Base-by-base conservation (phyloP, 30 jellyfish, hydroid and myxozoan species). In the Hydra vulgaris region DNA sequence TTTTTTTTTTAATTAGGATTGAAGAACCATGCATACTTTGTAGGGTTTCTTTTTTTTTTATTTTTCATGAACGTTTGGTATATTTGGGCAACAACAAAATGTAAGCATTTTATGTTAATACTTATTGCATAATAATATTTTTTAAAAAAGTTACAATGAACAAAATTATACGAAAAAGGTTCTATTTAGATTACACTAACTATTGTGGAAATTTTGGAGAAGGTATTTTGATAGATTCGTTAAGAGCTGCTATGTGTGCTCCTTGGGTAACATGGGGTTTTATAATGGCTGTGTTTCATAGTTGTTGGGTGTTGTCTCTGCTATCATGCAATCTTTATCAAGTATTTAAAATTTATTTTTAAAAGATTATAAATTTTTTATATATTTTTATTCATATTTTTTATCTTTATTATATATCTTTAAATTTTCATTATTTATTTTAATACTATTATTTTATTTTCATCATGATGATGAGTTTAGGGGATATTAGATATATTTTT, bases 191-290 rank as follows among this genome's bases (percentile, higher is more conserved):
- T 83, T 91, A 80, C 77, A 81, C 81, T 81, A 54, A 70, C 0
- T 74, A 73, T 53, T 91, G 97, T 79, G 97, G 97, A 7, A 94
- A 93, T 5, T 91, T 86, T 79, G 77, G 74, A 22, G 89, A 79
- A 76, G 95, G 95, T 8, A 81, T 91, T 8, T 86, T 86, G 21
- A 53, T 84, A 12, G 84, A 95, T 19, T 21, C 82, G 8, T 83
- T 86, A 22, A 1, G 87, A 18, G 94, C 92, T 21, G 82, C 88
- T 53, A 83, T 79, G 20, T 86, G 97, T 86, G 93, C 97, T 21
- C 97, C 97, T 1, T 91, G 97, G 97, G 97, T 91, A 17, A 71
- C 95, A 23, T 91, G 92, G 92, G 97, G 97, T 0, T 86, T 87
- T 78, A 78, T 80, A n/a, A 88, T 87, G 83, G 97, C 97, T 0